Conservation (phyloP, 2,797 vertebrate species). For the Mallotus villosus region DNA sequence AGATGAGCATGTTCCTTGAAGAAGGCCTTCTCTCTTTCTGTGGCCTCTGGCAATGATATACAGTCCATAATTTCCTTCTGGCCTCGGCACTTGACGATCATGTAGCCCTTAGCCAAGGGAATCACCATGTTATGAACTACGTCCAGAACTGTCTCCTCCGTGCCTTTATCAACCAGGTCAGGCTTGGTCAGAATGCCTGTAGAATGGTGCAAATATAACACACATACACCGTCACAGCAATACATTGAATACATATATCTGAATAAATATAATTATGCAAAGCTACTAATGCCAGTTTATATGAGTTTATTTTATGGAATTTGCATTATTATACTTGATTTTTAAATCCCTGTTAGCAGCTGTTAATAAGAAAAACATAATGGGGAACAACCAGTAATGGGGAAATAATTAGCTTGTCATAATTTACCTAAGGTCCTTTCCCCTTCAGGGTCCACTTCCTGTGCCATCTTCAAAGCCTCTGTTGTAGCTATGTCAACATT, state of each 20-base stretch:
- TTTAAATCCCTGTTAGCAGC: no score
- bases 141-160: conserved; percentile 73
- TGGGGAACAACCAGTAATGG: no score
- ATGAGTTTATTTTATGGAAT: background rate
- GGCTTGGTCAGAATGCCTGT: conserved; percentile 92
- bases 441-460: conserved; percentile 81
- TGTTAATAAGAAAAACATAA: no score
- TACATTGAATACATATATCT: no score
- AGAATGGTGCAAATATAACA: background rate
- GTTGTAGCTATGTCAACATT: conserved; percentile 92
- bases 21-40: conserved; percentile 77
- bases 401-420: background rate
- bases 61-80: conserved; percentile 83
- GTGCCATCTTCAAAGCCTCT: conserved; percentile 88
- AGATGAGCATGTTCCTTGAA: conserved; percentile 57
- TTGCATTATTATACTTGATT: background rate
- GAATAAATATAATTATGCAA: background rate
- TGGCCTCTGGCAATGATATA: conserved; percentile 74
- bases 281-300: background rate
- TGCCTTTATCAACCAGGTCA: conserved; percentile 86
- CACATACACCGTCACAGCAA: background rate
- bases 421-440: conserved; percentile 86
- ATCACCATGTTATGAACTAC: conserved; percentile 77
- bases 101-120: conserved; percentile 86
- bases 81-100: conserved; percentile 87